Evolutionary conservation across 2,797 vertebrate species (phyloP).

Genomic region (Botia almorhae): DNA sequence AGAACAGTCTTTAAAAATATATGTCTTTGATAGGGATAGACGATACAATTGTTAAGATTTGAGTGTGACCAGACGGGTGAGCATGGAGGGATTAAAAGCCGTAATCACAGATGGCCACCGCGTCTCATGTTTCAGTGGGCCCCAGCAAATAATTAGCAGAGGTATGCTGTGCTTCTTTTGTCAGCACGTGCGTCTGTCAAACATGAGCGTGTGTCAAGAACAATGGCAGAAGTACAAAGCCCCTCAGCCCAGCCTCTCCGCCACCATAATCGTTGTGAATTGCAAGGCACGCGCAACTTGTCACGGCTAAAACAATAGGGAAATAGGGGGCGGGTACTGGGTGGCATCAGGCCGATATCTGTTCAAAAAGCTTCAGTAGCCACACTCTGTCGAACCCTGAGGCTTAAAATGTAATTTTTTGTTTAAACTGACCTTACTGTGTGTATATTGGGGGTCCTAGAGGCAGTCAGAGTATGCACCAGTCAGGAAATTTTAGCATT

Average conservation of each 20-base stretch:
- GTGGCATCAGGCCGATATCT: conserved; percentile 58
- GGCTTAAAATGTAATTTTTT: conserved; percentile 9
- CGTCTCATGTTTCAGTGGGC: conserved; percentile 77
- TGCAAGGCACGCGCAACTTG: conserved; percentile 79
- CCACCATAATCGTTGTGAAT: conserved; percentile 67
- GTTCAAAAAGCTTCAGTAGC: conserved; percentile 63
- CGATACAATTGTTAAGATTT: conserved; percentile 62
- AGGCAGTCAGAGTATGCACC: too few species aligned
- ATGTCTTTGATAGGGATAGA: conserved; percentile 38
- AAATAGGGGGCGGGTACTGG: conserved; percentile 22
- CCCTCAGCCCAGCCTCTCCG: conserved; percentile 48
- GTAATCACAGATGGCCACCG: conserved; percentile 82
- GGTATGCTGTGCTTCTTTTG: conserved; percentile 72
- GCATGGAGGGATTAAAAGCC: conserved; percentile 73
- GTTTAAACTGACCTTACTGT: too few species aligned
- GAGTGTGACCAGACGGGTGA: conserved; percentile 54
- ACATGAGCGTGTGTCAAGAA: conserved; percentile 78
- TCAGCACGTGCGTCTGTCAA: conserved; percentile 80
- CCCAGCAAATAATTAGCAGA: conserved; percentile 76
- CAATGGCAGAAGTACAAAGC: conserved; percentile 78
- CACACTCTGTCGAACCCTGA: conserved; percentile 48
- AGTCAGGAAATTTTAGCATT: too few species aligned
- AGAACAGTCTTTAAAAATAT: neutral
- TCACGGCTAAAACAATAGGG: conserved; percentile 77
- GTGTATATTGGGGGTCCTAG: too few species aligned